phyloP scores from a whole-genome alignment of 2,113 vertebrate genomes.

The Poeciliopsis prolifica region DNA sequence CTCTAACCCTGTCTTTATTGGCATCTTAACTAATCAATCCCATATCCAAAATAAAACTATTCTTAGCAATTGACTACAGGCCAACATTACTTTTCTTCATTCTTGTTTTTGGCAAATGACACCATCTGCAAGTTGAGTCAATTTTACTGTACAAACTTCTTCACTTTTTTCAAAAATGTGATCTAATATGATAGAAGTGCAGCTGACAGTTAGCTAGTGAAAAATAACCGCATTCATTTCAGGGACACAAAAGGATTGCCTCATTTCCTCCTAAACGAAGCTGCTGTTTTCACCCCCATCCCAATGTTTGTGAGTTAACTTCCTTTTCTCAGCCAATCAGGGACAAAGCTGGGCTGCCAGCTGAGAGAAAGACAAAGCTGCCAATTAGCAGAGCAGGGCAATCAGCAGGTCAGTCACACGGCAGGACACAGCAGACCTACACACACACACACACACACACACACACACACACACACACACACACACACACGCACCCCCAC shows the following conservation, averaged over 20 bases:
- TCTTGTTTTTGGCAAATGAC: neutral
- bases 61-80: neutral
- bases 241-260: conserved; percentile 31
- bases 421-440: conserved; percentile 45
- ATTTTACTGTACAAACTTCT: neutral
- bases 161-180: neutral
- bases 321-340: conserved; percentile 61
- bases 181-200: neutral
- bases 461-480: conserved; percentile 25
- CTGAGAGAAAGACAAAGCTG: conserved; percentile 56
- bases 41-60: neutral
- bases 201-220: conserved; percentile 31
- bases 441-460: conserved; percentile 19
- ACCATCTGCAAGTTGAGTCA: neutral
- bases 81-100: neutral
- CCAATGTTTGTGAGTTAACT: conserved; percentile 25
- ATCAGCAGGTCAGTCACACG: conserved; percentile 55
- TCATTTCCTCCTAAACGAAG: conserved; percentile 37
- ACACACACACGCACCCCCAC: conserved; percentile 21
- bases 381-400: conserved; percentile 59
- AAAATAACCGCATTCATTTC: conserved; percentile 26
- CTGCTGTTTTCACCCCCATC: conserved; percentile 17
- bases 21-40: too few relatives aligned
- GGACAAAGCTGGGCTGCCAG: conserved; percentile 40
- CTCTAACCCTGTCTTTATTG: too few relatives aligned